A percentile compares a stretch with the other conserved stretches of the same genome.
phyloP scores from a whole-genome alignment of 2,888 invertebrate genomes.

The Lymantria dispar region DNA sequence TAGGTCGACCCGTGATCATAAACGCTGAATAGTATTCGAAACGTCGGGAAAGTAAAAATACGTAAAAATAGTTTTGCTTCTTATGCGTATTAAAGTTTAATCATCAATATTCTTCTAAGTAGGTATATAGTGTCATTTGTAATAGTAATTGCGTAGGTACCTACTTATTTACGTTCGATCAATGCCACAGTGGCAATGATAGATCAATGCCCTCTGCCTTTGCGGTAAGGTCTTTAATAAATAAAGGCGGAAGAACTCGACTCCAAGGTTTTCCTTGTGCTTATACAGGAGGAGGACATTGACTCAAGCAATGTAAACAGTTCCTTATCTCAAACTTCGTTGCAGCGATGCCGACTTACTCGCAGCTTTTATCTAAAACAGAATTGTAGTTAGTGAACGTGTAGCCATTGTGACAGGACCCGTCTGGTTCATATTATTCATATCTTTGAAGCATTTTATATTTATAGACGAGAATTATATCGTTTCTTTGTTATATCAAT shows the following conservation, averaged over 20 bases:
- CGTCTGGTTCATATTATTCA: background rate
- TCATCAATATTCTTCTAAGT: slow-evolving; percentile 7
- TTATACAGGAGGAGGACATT: slow-evolving; percentile 75
- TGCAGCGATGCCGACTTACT: slow-evolving; percentile 52
- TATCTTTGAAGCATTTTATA: too few species aligned
- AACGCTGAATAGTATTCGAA: too few species aligned
- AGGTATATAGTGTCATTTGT: background rate
- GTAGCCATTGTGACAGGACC: slow-evolving; percentile 17
- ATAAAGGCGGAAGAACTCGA: slow-evolving; percentile 59
- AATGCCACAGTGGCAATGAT: slow-evolving; percentile 42
- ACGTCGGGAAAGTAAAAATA: too few species aligned
- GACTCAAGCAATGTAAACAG: slow-evolving; percentile 81
- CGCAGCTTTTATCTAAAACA: slow-evolving; percentile 76
- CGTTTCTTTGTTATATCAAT: too few species aligned
- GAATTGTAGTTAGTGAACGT: slow-evolving; percentile 49
- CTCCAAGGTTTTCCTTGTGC: slow-evolving; percentile 79
- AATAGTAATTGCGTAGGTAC: slow-evolving; percentile 22
- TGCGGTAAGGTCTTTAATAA: slow-evolving; percentile 26
- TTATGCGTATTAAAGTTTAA: background rate
- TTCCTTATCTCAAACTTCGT: slow-evolving; percentile 78
- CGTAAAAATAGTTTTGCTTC: background rate
- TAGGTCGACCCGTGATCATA: too few species aligned
- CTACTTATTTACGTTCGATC: slow-evolving; percentile 39
- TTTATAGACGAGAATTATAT: too few species aligned
- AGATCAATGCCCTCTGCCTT: slow-evolving; percentile 65